phyloP scores from a whole-genome alignment of 2,113 vertebrate species.

The Mus pahari region DNA sequence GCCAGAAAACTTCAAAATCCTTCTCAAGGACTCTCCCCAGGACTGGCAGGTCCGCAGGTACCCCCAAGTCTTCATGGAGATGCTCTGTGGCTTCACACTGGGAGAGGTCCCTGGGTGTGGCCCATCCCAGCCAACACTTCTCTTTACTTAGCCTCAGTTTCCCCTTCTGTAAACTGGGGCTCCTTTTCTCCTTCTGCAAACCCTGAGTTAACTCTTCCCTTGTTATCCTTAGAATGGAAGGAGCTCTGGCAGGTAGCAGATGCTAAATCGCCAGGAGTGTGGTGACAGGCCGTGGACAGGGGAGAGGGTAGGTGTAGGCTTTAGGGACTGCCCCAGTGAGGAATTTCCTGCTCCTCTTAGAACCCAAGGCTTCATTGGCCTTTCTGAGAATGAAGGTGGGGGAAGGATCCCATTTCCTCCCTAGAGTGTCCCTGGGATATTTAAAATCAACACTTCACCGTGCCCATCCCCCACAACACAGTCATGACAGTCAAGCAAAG shows the following conservation, averaged over 20 bases:
- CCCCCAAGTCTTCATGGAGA: no score
- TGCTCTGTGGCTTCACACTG: background rate
- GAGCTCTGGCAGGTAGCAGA: background rate
- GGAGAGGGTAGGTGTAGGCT: background rate
- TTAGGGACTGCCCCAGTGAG: background rate
- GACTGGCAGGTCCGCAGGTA: background rate
- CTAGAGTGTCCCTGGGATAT: conserved; percentile 34
- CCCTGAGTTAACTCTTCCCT: background rate
- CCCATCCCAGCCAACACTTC: background rate
- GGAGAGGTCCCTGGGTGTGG: background rate
- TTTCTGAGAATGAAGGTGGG: background rate
- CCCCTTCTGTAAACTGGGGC: background rate
- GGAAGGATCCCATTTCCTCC: conserved; percentile 21
- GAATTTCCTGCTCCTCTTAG: background rate
- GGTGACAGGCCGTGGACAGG: background rate
- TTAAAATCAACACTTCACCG: conserved; percentile 28
- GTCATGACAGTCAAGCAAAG: conserved; percentile 61
- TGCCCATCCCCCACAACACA: conserved; percentile 46
- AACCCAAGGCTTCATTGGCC: background rate
- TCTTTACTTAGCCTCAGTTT: background rate
- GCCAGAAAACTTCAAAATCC: background rate
- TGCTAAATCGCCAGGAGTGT: background rate
- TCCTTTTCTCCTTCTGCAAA: conserved; percentile 9
- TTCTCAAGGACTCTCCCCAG: background rate
- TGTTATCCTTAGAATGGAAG: background rate